Conservation (phyloP, 2,888 invertebrate genomes). For the Cylindroiulus punctatus region DNA sequence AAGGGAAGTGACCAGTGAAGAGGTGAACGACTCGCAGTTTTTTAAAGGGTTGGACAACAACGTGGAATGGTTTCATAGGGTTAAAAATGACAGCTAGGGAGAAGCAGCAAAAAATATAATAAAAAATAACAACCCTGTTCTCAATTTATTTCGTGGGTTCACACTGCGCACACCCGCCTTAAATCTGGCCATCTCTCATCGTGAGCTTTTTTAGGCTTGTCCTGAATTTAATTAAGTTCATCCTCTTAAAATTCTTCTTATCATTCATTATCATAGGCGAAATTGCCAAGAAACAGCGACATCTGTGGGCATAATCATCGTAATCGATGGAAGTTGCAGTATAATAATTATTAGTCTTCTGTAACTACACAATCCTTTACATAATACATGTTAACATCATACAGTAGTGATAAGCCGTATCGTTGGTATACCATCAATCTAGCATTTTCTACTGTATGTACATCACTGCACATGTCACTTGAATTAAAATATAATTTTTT, state of each 20-base stretch:
- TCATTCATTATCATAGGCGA: not conserved
- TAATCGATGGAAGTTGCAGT: not conserved
- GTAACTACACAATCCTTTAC: no score
- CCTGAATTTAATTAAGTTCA: conserved; percentile 19
- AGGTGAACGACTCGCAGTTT: conserved; percentile 49
- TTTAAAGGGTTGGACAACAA: conserved; percentile 45
- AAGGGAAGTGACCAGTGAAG: conserved; percentile 51
- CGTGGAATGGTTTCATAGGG: conserved; percentile 40
- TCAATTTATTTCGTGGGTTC: conserved; percentile 34
- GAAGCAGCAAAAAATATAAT: conserved; percentile 12
- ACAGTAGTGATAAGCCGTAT: no score
- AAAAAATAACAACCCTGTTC: conserved; percentile 47
- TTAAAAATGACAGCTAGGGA: conserved; percentile 43
- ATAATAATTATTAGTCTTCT: no score
- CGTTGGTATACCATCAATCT: not conserved
- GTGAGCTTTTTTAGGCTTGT: not conserved
- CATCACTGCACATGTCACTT: no score
- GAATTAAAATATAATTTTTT: no score
- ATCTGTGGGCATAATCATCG: not conserved
- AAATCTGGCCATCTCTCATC: not conserved
- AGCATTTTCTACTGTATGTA: no score
- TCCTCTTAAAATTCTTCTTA: not conserved
- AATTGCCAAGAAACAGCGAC: not conserved
- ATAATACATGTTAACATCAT: no score
- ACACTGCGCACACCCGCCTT: not conserved